phyloP scores from a whole-genome alignment of 2,888 invertebrate species.

The Tinea pellionella region DNA sequence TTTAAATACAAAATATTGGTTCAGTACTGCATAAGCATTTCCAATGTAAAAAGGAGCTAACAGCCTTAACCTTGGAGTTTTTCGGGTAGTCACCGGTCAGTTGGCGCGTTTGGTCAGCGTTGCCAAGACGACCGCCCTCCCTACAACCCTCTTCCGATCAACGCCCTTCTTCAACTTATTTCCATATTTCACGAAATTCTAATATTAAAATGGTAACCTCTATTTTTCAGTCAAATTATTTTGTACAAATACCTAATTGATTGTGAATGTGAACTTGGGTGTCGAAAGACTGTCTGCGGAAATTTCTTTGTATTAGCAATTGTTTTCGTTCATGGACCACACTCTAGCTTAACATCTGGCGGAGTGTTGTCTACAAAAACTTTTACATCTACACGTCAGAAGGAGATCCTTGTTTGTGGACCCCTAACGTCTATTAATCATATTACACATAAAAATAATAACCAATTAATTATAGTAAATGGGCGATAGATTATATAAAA shows the following conservation, averaged over 20 bases:
- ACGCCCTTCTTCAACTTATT: conserved; percentile 12
- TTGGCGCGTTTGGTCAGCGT: conserved; percentile 21
- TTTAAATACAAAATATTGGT: background rate
- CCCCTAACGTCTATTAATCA: too few species aligned
- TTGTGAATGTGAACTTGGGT: too few species aligned
- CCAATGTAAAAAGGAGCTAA: background rate
- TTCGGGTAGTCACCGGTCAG: conserved; percentile 13
- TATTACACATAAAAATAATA: too few species aligned
- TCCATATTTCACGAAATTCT: conserved; percentile 6
- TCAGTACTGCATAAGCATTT: background rate
- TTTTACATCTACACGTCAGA: too few species aligned
- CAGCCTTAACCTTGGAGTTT: conserved; percentile 37
- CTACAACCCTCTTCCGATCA: conserved; percentile 29
- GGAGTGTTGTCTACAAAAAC: too few species aligned
- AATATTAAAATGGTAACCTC: conserved; percentile 4
- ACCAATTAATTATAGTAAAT: too few species aligned
- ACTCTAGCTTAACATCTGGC: too few species aligned
- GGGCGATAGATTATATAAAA: too few species aligned
- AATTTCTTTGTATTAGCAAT: too few species aligned
- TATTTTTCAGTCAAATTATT: background rate
- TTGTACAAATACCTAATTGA: background rate
- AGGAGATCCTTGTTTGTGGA: too few species aligned
- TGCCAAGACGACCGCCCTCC: conserved; percentile 28
- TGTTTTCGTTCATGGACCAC: too few species aligned
- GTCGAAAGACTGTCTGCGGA: too few species aligned